phyloP scores from a whole-genome alignment of 2,797 vertebrate genomes.

The Darevskia nairensis region DNA sequence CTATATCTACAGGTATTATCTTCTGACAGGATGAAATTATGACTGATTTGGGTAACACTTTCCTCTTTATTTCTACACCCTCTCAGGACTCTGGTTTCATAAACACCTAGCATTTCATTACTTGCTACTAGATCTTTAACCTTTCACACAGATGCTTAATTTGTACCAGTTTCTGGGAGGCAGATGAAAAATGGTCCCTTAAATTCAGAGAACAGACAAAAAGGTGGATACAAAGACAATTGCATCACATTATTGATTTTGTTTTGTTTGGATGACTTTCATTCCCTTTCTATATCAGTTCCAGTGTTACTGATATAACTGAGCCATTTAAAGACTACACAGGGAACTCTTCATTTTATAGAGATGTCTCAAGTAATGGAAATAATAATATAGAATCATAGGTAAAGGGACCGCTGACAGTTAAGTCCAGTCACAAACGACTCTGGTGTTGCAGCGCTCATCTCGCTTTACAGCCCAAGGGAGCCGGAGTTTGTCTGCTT shows the following conservation, averaged over 20 bases:
- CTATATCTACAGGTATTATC: slow-evolving; percentile 3
- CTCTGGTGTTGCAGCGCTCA: no score
- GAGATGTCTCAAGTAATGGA: not conserved
- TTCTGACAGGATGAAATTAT: slow-evolving; percentile 66
- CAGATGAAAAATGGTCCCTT: slow-evolving; percentile 53
- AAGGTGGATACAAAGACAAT: slow-evolving; percentile 23
- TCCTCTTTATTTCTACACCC: slow-evolving; percentile 38
- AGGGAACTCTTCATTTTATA: not conserved
- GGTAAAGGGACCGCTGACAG: no score
- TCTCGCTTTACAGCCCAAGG: no score
- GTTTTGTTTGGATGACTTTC: slow-evolving; percentile 25
- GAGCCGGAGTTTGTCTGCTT: no score
- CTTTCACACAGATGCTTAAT: slow-evolving; percentile 57
- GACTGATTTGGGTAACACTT: slow-evolving; percentile 55
- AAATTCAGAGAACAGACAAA: slow-evolving; percentile 47
- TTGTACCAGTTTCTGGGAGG: slow-evolving; percentile 60
- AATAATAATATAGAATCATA: no score
- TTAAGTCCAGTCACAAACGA: no score
- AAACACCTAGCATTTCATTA: slow-evolving; percentile 75
- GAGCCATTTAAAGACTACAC: not conserved
- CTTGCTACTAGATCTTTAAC: slow-evolving; percentile 61
- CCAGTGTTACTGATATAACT: not conserved
- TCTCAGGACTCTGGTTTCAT: slow-evolving; percentile 67
- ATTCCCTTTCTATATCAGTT: slow-evolving; percentile 13
- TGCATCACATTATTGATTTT: slow-evolving; percentile 10